A percentile compares a stretch with the other conserved stretches of the same genome.
These are phyloP conservation scores for Andrena cerasifolii DNA, from an alignment of 1,140 invertebrate species.

Conservation along the genomic window DNA sequence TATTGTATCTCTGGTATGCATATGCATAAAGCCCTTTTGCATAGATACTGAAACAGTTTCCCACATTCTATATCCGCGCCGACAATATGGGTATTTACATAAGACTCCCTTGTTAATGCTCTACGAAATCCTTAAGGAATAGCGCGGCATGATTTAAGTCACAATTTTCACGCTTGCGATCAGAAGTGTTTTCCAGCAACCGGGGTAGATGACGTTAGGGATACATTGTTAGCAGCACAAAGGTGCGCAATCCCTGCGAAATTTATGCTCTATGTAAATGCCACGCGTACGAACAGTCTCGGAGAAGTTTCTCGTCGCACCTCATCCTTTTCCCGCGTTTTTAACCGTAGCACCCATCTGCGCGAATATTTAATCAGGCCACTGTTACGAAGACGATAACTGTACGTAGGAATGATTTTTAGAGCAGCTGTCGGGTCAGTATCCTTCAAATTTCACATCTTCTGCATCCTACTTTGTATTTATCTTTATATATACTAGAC, in stretches of 20 bases:
- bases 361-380: constrained; percentile 27
- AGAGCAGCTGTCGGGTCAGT: constrained; percentile 23
- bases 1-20: constrained; percentile 32
- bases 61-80: constrained; percentile 37
- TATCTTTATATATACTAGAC: too few relatives aligned
- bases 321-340: neutral
- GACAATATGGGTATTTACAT: constrained; percentile 44
- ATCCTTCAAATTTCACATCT: constrained; percentile 18
- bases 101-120: neutral
- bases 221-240: neutral
- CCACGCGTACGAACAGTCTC: neutral
- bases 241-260: neutral
- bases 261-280: neutral
- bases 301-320: neutral
- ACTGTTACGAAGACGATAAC: constrained; percentile 6
- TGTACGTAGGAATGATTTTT: constrained; percentile 27
- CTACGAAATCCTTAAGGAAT: neutral
- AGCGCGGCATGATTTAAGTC: too few relatives aligned
- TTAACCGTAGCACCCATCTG: neutral
- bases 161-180: too few relatives aligned
- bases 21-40: constrained; percentile 38
- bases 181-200: neutral
- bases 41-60: constrained; percentile 43
- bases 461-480: too few relatives aligned
- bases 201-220: neutral